These are phyloP conservation scores for Pseudachorutes palmiensis DNA, from an alignment of 1,140 invertebrate genomes.

Conservation along the genomic window DNA sequence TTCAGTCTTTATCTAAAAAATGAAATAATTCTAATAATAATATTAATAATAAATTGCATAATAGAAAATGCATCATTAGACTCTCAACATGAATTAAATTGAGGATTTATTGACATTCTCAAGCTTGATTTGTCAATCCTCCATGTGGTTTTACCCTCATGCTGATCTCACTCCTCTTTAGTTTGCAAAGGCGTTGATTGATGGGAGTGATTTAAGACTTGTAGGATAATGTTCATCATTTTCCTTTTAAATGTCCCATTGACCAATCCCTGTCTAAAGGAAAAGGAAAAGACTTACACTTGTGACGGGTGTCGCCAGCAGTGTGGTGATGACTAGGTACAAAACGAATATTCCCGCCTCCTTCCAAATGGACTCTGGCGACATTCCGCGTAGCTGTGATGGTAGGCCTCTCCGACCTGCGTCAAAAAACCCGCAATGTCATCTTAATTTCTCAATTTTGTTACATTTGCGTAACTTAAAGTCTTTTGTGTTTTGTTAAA, in stretches of 20 bases:
- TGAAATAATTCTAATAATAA: background rate
- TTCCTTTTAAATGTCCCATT: background rate
- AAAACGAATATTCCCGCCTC: background rate
- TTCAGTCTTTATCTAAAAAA: constrained; percentile 8
- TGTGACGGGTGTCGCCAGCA: background rate
- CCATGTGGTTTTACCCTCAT: too few species aligned
- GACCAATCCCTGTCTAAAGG: background rate
- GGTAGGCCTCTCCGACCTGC: background rate
- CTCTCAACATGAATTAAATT: background rate
- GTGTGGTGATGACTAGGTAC: background rate
- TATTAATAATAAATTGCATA: background rate
- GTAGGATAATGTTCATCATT: too few species aligned
- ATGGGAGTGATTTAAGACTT: too few species aligned
- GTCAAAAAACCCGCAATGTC: too few species aligned
- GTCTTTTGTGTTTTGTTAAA: too few species aligned
- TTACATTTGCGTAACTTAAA: too few species aligned
- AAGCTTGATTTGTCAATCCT: background rate
- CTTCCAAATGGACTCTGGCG: background rate
- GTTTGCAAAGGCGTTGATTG: too few species aligned
- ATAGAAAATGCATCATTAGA: background rate
- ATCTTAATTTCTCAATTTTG: too few species aligned
- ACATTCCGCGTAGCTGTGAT: too few species aligned
- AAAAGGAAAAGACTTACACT: background rate
- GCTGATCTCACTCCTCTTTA: too few species aligned
- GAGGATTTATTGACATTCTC: background rate